A percentile compares a stretch with the other conserved stretches of the same genome.
These are phyloP conservation scores for Spilarctia lutea DNA, from an alignment of 2,888 invertebrate species.

Conservation along the genomic window DNA sequence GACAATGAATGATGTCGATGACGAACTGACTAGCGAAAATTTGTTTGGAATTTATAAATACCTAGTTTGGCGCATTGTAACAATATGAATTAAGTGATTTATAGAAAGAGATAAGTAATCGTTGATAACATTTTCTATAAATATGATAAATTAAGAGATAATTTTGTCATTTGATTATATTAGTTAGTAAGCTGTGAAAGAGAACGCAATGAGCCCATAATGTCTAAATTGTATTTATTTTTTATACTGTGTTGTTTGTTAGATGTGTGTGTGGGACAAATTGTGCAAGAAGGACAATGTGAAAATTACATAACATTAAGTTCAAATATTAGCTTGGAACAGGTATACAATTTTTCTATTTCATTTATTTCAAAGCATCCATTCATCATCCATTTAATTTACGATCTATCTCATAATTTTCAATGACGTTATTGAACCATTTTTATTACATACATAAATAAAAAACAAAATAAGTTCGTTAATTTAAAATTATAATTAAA, in stretches of 20 bases:
- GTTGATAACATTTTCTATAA: slow-evolving; percentile 69
- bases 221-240: slow-evolving; percentile 62
- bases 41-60: neutral
- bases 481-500: neutral
- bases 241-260: slow-evolving; percentile 63
- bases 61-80: slow-evolving; percentile 2
- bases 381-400: too few relatives aligned
- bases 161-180: slow-evolving; percentile 61
- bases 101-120: slow-evolving; percentile 34
- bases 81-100: slow-evolving; percentile 36
- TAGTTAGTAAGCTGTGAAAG: slow-evolving; percentile 57
- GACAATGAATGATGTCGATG: neutral
- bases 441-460: neutral
- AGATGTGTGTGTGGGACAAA: slow-evolving; percentile 64
- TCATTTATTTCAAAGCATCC: neutral
- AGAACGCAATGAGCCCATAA: slow-evolving; percentile 67
- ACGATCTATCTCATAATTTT: neutral
- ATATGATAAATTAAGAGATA: slow-evolving; percentile 61
- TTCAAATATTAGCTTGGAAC: slow-evolving; percentile 54
- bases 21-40: neutral
- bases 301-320: slow-evolving; percentile 52
- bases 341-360: slow-evolving; percentile 54
- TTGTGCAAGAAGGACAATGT: slow-evolving; percentile 71
- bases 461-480: neutral
- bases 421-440: neutral